Conservation (phyloP, 64 coral and sea anemone species). For the Cladopsammia gracilis region DNA sequence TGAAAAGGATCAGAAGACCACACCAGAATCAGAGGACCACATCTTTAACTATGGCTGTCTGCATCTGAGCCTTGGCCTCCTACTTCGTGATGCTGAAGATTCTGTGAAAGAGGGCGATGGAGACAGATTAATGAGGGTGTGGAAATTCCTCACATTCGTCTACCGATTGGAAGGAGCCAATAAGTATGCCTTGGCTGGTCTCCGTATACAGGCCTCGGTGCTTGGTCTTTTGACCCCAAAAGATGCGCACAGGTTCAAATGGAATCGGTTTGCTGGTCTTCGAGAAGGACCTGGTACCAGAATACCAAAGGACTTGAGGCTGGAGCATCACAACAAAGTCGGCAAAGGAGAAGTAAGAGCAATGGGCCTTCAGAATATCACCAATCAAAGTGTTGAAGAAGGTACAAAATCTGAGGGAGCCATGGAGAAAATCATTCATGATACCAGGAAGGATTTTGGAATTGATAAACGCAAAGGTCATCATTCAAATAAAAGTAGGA, state of each 20-base stretch:
- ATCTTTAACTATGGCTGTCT: constrained; percentile 81
- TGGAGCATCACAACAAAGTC: constrained; percentile 35
- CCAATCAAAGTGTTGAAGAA: background rate
- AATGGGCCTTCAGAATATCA: constrained; percentile 24
- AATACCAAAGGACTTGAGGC: constrained; percentile 32
- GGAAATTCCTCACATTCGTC: constrained; percentile 60
- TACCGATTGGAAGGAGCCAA: constrained; percentile 12
- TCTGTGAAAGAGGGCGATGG: constrained; percentile 79
- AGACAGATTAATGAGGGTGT: constrained; percentile 33
- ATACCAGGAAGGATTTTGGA: constrained; percentile 7
- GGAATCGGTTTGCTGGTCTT: constrained; percentile 47
- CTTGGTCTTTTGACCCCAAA: constrained; percentile 19
- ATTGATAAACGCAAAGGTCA: background rate
- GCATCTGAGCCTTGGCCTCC: constrained; percentile 48
- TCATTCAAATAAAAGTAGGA: constrained; percentile 7
- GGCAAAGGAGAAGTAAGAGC: constrained; percentile 35
- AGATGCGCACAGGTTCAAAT: constrained; percentile 51
- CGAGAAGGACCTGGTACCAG: constrained; percentile 20
- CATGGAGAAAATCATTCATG: background rate
- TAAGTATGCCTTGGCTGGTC: constrained; percentile 73
- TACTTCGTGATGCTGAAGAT: constrained; percentile 69
- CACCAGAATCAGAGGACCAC: constrained; percentile 31
- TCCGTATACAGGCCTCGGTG: constrained; percentile 13
- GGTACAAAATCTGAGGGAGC: constrained; percentile 5
- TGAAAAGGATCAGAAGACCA: background rate